Base-by-base conservation (phyloP, 2,888 invertebrate genomes). In the Amiota minor region DNA sequence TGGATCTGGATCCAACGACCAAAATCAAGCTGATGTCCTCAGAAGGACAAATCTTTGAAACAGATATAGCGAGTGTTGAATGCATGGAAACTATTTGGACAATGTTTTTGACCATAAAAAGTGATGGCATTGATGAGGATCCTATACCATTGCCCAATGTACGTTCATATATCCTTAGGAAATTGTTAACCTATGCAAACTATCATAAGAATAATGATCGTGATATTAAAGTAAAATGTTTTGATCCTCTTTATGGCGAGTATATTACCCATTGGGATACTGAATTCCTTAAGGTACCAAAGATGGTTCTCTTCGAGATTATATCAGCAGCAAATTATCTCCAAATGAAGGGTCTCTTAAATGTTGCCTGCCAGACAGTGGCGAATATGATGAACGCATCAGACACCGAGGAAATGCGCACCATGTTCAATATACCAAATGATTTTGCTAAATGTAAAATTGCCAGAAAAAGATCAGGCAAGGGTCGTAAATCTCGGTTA, bases 131-230 rank as follows among this genome's bases (percentile, higher is more conserved):
- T 50, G 67, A 20, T 46, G 18, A 47, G n/a, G 35, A 14, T 23
- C 53, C 67, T 8, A 68, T 68, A 53, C 67, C 67, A n/a, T 11
- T 68, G 67, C 67, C 67, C 23, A 53, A 68, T 50, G 20, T 68
- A 47, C 50, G 23, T 8, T 53, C 67, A n/a, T 53, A 68, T 68
- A 53, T 53, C 20, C n/a, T 68, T 9, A 50, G 67, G 18, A 68
- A 68, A 23, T 10, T 68, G 23, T 18, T 68, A 23, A 68, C 67
- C n/a, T 68, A 50, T 49, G 67, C 67, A 18, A 68, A 68, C 53
- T 68, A 68, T 68, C 67, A 68, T 16, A 68, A 68, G 47, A 23
- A 68, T 12, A 23, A 68, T 35, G 67, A 68, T 50, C 20, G n/a
- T 53, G 11, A 14, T 3, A 6, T 12, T 1, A 14, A 47, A 3